A percentile compares a stretch with the other conserved stretches of the same genome.
Evolutionary conservation across 1,140 invertebrate genomes (phyloP).

Genomic region (Heliconius nattereri): DNA sequence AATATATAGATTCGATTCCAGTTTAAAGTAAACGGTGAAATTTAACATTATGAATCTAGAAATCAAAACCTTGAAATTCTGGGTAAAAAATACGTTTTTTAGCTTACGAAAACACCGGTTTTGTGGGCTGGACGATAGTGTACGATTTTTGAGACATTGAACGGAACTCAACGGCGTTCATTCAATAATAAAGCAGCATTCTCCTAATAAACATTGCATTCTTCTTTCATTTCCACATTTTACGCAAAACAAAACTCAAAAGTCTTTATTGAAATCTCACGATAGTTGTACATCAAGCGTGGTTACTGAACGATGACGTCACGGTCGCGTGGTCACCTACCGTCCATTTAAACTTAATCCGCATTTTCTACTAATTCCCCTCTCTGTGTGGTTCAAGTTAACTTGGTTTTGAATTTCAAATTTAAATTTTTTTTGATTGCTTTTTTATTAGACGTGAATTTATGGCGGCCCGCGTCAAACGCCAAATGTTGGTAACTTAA

Average conservation of each 20-base stretch:
- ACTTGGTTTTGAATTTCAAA: constrained; percentile 63
- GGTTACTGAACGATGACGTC: constrained; percentile 74
- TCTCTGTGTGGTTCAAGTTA: constrained; percentile 37
- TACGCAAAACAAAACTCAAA: constrained; percentile 53
- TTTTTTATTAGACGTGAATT: constrained; percentile 78
- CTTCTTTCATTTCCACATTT: constrained; percentile 21
- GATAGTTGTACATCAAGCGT: constrained; percentile 71
- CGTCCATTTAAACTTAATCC: constrained; percentile 49
- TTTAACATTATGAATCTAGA: too few relatives aligned
- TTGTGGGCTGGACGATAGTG: too few relatives aligned
- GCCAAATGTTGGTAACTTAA: constrained; percentile 70
- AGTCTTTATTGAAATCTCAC: constrained; percentile 64
- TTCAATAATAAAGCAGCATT: too few relatives aligned
- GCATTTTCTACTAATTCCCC: constrained; percentile 39
- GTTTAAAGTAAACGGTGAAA: neutral
- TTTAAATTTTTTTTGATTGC: constrained; percentile 77
- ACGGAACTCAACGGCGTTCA: too few relatives aligned
- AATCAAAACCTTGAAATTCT: too few relatives aligned
- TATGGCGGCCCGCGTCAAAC: constrained; percentile 61
- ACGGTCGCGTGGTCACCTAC: constrained; percentile 58
- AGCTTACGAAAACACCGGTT: too few relatives aligned
- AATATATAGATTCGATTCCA: neutral
- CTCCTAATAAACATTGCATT: neutral
- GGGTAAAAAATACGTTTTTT: too few relatives aligned
- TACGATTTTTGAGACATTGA: too few relatives aligned